phyloP scores from a whole-genome alignment of 2,888 invertebrate genomes.

The Artemia sinica region DNA sequence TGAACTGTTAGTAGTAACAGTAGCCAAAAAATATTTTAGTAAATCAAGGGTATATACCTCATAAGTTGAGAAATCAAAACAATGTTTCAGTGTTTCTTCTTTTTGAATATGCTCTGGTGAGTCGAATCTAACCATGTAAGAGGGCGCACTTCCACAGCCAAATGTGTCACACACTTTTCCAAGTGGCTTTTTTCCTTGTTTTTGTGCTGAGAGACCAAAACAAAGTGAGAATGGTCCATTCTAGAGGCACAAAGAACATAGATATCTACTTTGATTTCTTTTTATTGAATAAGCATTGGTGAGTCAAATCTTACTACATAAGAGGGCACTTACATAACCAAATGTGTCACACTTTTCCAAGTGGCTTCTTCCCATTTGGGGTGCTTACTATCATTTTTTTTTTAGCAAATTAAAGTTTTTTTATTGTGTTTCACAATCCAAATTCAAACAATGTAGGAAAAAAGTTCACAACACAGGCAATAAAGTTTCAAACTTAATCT shows the following conservation, averaged over 20 bases:
- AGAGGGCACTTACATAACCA: constrained; percentile 63
- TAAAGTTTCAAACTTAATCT: too few relatives aligned
- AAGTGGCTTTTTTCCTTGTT: constrained; percentile 52
- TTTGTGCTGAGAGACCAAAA: too few relatives aligned
- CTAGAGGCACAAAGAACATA: constrained; percentile 67
- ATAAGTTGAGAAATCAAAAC: constrained; percentile 54
- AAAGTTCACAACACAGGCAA: too few relatives aligned
- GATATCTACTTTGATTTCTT: constrained; percentile 47
- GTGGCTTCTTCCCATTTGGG: constrained; percentile 50
- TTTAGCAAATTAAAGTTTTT: too few relatives aligned
- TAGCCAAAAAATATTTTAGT: too few relatives aligned
- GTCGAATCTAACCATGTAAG: constrained; percentile 82
- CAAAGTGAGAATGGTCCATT: constrained; percentile 53
- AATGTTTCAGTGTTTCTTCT: constrained; percentile 42
- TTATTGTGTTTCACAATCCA: too few relatives aligned
- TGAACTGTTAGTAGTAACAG: neutral
- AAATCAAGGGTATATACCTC: constrained; percentile 39
- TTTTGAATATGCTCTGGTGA: constrained; percentile 51
- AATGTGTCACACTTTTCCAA: constrained; percentile 78
- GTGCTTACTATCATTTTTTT: too few relatives aligned
- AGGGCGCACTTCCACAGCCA: constrained; percentile 64
- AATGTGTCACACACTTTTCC: constrained; percentile 79
- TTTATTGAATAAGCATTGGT: constrained; percentile 48
- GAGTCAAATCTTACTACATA: constrained; percentile 83
- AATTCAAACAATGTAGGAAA: too few relatives aligned